These are phyloP conservation scores for Brachyhypopomus gauderio DNA, from an alignment of 2,113 vertebrate genomes.

Conservation along the genomic window DNA sequence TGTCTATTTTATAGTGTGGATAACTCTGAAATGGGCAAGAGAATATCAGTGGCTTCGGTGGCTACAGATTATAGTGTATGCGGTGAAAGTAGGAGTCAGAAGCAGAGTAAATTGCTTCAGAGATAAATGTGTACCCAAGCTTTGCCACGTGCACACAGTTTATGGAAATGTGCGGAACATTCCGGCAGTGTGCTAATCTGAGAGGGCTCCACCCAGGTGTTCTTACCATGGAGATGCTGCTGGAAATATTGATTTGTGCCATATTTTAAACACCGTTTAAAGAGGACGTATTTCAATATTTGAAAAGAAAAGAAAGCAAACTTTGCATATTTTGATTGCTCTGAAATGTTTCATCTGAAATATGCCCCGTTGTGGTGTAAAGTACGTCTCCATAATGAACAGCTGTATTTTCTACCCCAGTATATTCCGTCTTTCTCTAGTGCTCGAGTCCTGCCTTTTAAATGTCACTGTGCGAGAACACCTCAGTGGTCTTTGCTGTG, in stretches of 20 bases:
- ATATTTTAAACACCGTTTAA: too few species aligned
- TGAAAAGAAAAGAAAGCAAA: too few species aligned
- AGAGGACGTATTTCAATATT: too few species aligned
- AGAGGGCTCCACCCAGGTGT: too few species aligned
- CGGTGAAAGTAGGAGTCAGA: neutral
- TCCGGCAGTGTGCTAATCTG: neutral
- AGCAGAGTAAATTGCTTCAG: neutral
- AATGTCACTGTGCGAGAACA: neutral
- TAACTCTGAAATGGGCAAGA: neutral
- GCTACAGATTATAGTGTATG: neutral
- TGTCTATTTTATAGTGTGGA: neutral
- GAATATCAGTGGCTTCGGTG: neutral
- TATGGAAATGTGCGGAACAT: conserved; percentile 14
- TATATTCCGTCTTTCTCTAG: too few species aligned
- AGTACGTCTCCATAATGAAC: conserved; percentile 13
- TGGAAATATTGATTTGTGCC: too few species aligned
- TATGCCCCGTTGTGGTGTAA: neutral
- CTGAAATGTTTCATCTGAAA: neutral
- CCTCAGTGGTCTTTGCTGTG: neutral
- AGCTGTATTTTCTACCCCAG: neutral
- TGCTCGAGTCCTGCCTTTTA: conserved; percentile 3
- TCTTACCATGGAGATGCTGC: too few species aligned
- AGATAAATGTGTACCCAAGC: neutral
- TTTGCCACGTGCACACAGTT: neutral
- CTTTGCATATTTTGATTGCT: too few species aligned